Conservation (phyloP, 2,888 invertebrate species). For the Tiphia femorata region DNA sequence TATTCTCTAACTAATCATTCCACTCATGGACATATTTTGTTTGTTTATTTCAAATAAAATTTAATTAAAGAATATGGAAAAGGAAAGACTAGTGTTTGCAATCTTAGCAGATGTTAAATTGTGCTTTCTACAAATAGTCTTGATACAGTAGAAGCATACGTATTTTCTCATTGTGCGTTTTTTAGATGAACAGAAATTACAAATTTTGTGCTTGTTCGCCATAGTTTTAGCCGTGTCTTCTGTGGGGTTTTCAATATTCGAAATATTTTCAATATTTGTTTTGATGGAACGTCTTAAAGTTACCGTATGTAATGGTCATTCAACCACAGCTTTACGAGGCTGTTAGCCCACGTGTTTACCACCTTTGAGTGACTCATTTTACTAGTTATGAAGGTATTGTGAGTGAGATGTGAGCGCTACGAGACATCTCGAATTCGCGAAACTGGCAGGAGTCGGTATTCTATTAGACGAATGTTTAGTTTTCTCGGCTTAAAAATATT, state of each 20-base stretch:
- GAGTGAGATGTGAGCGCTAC: too few species aligned
- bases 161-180: neutral
- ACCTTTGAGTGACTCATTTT: neutral
- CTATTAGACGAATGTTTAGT: neutral
- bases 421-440: neutral
- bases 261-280: too few species aligned
- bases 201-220: neutral
- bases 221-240: neutral
- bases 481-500: too few species aligned
- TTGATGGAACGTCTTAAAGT: too few species aligned
- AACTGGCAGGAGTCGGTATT: neutral
- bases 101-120: too few species aligned
- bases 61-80: neutral
- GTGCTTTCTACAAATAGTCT: neutral
- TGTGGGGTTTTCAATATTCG: neutral
- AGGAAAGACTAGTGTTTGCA: neutral
- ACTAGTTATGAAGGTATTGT: neutral
- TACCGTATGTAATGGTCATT: too few species aligned
- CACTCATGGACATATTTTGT: neutral
- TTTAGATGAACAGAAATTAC: too few species aligned
- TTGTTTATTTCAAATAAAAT: neutral
- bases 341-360: too few species aligned
- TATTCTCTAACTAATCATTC: neutral
- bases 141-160: neutral
- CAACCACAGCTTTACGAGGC: too few species aligned